These are phyloP conservation scores for Atlantisia rogersi DNA, from an alignment of 2,113 vertebrate species.

Conservation along the genomic window DNA sequence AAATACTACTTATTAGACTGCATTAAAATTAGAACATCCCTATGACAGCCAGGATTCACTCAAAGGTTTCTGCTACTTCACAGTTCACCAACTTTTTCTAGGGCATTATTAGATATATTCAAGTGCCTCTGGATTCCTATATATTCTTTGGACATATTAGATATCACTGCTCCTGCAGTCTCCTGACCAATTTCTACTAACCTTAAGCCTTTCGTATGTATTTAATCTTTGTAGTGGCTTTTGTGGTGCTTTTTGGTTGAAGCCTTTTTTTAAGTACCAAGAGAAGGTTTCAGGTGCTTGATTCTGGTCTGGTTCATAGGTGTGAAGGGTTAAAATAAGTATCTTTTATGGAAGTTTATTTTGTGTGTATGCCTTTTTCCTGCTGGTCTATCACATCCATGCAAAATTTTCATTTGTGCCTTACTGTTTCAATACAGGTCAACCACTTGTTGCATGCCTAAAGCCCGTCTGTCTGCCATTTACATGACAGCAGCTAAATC, in stretches of 20 bases:
- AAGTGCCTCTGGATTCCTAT: neutral
- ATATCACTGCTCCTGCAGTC: neutral
- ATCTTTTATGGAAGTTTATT: neutral
- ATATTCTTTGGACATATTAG: neutral
- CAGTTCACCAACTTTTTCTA: neutral
- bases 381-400: neutral
- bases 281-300: neutral
- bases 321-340: neutral
- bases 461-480: neutral
- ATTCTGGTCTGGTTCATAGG: neutral
- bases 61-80: neutral
- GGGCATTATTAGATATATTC: neutral
- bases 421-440: neutral
- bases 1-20: neutral
- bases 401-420: neutral
- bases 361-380: neutral
- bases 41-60: neutral
- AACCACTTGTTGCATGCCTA: neutral
- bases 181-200: neutral
- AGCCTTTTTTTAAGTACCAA: neutral
- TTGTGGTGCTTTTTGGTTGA: neutral
- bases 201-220: neutral
- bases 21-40: neutral
- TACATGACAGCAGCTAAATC: neutral
- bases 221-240: neutral